Evolutionary conservation across 2,888 invertebrate genomes (phyloP).

Genomic region (Agrochola litura): DNA sequence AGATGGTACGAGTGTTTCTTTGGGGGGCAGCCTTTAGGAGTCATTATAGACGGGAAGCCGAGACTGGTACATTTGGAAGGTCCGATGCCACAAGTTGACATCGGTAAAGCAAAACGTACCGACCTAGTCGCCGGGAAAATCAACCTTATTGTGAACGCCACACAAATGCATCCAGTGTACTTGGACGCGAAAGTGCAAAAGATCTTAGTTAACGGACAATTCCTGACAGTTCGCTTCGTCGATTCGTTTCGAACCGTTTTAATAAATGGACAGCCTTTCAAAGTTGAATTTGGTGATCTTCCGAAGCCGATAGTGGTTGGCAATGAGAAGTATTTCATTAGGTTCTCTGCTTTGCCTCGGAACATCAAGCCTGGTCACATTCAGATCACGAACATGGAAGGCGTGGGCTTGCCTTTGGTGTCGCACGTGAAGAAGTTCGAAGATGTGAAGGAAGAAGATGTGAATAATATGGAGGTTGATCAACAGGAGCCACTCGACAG

Average conservation of each 20-base stretch:
- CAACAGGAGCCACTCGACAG: constrained; percentile 66
- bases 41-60: constrained; percentile 95
- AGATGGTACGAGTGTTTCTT: constrained; percentile 98
- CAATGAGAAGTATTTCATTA: constrained; percentile 94
- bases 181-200: constrained; percentile 96
- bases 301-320: constrained; percentile 94
- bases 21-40: constrained; percentile 95
- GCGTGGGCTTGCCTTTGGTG: constrained; percentile 74
- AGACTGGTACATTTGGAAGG: constrained; percentile 96
- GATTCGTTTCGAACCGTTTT: constrained; percentile 94
- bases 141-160: constrained; percentile 95
- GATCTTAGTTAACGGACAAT: constrained; percentile 93
- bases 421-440: constrained; percentile 60
- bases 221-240: constrained; percentile 94
- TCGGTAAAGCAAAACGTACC: constrained; percentile 94
- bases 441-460: constrained; percentile 68
- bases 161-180: constrained; percentile 94
- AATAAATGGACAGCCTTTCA: constrained; percentile 94
- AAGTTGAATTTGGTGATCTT: constrained; percentile 95
- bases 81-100: constrained; percentile 98
- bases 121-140: constrained; percentile 97
- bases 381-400: constrained; percentile 94
- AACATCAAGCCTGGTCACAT: constrained; percentile 93
- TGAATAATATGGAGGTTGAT: constrained; percentile 74
- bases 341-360: constrained; percentile 95